phyloP scores from a whole-genome alignment of 64 coral and sea anemone genomes.

The Stylophora pistillata region DNA sequence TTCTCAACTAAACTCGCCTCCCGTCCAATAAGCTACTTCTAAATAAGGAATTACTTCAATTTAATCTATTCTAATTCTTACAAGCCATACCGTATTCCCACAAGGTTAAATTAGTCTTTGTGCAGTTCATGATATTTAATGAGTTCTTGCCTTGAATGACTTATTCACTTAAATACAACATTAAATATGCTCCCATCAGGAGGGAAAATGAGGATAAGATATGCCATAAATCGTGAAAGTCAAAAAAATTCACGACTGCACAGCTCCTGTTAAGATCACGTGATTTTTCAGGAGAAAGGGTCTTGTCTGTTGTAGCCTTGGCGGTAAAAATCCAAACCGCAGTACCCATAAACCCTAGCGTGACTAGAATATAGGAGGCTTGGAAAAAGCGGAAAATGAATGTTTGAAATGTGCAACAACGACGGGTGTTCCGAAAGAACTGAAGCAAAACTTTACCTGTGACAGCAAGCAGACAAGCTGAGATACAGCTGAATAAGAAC shows the following conservation, averaged over 20 bases:
- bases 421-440: constrained; percentile 1
- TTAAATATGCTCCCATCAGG: constrained; percentile 51
- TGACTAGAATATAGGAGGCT: constrained; percentile 36
- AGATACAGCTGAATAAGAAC: constrained; percentile 57
- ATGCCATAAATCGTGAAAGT: constrained; percentile 74
- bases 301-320: constrained; percentile 64
- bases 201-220: constrained; percentile 75
- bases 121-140: no score
- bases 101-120: no score
- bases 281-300: constrained; percentile 16
- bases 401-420: background rate
- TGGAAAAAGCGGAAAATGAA: constrained; percentile 31
- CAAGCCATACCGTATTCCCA: no score
- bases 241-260: constrained; percentile 53
- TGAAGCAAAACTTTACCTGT: constrained; percentile 40
- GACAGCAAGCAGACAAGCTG: constrained; percentile 9
- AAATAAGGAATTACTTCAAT: no score
- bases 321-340: constrained; percentile 50
- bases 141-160: background rate
- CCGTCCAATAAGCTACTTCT: no score
- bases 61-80: no score
- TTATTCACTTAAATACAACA: constrained; percentile 64
- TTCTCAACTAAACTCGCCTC: no score
- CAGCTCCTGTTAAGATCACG: constrained; percentile 76
- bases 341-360: constrained; percentile 1